Base-by-base conservation (phyloP, 2,113 vertebrate species). In the Ammospiza caudacuta region DNA sequence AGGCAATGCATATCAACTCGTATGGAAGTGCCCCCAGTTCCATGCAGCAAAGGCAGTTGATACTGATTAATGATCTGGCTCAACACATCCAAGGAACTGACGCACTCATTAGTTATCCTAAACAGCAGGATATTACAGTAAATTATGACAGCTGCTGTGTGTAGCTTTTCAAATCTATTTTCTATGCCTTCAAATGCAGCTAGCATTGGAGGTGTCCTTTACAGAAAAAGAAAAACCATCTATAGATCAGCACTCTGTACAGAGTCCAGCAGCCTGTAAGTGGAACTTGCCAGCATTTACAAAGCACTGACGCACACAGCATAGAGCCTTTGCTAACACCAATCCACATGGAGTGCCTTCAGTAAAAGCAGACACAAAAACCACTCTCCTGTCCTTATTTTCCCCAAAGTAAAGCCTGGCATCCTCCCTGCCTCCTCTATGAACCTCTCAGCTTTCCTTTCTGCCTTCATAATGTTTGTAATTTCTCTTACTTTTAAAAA, bases 41-140 rank as follows among this genome's bases (percentile, higher is more conserved):
- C 66, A 79, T 2, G 31, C 74, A 73, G 58, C 41, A 59, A 85
- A 58, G 67, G 37, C 67, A 87, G 68, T 73, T 88, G 69, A 83
- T 44, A 61, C n/a, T 37, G 51, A 79, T 27, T 59, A 79, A 73
- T 46, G 72, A 85, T 43, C 51, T 35, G 49, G 41, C 79, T 68
- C 67, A 83, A 69, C 41, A 22, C 5, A 76, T 14, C 63, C 87
- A 66, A 79, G 49, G 54, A 59, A 47, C 62, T 25, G 39, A 82
- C 1, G 0, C 5, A 22, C 51, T 79, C 85, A 68, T 78, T 78
- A 78, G 49, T 75, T 87, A 90, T 63, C 77, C 66, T 87, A 73
- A 93, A 52, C 44, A 76, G 58, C 58, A 87, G 72, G 75, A 61
- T 79, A 88, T 62, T 90, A 91, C 70, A 76, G 78, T 64, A 93